Evolutionary conservation across 37 sponge, comb jelly and placozoan species (phyloP), one percentile per base, ranked within the genome.

Genomic region (Ianthella basta): DNA sequence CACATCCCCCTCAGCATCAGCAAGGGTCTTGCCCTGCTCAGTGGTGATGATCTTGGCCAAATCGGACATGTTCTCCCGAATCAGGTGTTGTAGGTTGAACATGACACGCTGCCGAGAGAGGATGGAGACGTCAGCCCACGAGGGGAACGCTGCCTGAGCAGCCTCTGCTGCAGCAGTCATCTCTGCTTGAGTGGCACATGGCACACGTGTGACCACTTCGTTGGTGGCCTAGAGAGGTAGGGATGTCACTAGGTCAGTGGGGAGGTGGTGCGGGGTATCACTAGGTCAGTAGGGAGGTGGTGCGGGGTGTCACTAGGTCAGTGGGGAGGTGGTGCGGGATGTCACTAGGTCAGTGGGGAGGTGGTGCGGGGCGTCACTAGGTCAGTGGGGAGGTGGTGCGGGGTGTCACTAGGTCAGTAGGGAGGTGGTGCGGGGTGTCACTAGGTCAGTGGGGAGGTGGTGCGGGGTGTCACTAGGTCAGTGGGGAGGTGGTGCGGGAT

Each of bases 1-100:
- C 23, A 98, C 93, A 82, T 98, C 99, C 55, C 99, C 99, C 84
- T 96, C 99, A 0, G 99, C 99, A 87, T 98, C 99, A 32, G 93
- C 90, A 18, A 96, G 80, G 5, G 96, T 98, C 88, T 98, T 98
- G n/a, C 99, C 99, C 78, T 98, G 99, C 60, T 98, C 99, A 85
- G 39, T 57, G 0, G 99, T 98, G 33, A 98, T 88, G 59, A 63
- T 56, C n/a, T 67, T 53, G 66, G 88, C 93, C 41, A 95, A 54
- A 56, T 88, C 84, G 20, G 40, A 93, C 95, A 92, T 93, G 39
- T 94, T 90, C 36, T 90, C 86, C 73, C 90, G 81, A 82, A 98
- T 96, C 56, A 96, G 87, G 25, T 92, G 80, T 60, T 96, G 93
- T 25, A 98, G 91, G 35, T 94, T 94, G 87, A 98, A 98, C 99